These are phyloP conservation scores for Crypturellus tataupa DNA, from an alignment of 2,797 vertebrate genomes.

Conservation along the genomic window DNA sequence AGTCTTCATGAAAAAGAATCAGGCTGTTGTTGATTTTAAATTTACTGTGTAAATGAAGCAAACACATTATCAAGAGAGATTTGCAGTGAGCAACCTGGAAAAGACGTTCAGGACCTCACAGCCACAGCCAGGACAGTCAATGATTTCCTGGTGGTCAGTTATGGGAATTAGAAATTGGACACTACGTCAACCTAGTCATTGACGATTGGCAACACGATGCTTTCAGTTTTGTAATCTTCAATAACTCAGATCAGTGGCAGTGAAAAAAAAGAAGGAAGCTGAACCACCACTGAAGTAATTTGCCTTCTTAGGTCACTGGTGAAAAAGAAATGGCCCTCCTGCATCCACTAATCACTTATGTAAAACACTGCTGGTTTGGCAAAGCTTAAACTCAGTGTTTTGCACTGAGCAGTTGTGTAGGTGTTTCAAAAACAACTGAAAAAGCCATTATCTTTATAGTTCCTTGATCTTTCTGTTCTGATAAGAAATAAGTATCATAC, in stretches of 20 bases:
- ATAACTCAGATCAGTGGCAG: background rate
- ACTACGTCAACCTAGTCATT: background rate
- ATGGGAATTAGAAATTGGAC: background rate
- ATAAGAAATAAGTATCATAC: background rate
- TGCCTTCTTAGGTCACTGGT: background rate
- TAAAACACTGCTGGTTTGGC: background rate
- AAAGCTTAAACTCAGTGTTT: background rate
- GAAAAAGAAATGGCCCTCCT: fast-evolving
- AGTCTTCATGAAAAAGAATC: background rate
- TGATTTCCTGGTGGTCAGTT: fast-evolving
- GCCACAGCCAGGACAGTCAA: fast-evolving
- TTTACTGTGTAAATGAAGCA: background rate
- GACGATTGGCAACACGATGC: fast-evolving
- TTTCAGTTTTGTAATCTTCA: background rate
- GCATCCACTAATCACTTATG: background rate
- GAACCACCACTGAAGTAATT: background rate
- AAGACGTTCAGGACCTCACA: fast-evolving
- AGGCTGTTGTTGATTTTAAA: background rate
- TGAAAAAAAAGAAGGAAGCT: background rate
- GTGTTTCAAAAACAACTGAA: background rate
- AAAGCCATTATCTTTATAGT: background rate
- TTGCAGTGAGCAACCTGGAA: background rate
- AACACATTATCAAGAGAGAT: background rate
- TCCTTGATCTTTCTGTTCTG: background rate
- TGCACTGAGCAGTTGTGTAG: background rate